phyloP scores from a whole-genome alignment of 2,113 vertebrate genomes.

The Eclectus roratus region DNA sequence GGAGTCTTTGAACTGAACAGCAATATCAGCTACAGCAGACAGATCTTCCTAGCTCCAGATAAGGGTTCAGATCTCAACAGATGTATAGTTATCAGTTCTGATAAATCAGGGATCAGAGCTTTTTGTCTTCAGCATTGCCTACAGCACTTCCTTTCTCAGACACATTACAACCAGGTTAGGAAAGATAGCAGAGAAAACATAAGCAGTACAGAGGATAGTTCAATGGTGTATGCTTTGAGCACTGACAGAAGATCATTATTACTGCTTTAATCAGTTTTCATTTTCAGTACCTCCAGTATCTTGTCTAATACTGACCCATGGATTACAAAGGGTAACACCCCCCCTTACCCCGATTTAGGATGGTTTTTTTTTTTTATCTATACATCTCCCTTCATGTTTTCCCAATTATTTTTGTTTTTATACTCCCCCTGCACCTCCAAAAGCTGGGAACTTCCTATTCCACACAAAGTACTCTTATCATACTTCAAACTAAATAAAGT shows the following conservation, averaged over 20 bases:
- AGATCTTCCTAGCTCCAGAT: neutral
- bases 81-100: neutral
- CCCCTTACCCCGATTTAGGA: neutral
- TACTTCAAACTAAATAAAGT: neutral
- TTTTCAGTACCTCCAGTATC: neutral
- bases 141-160: slow-evolving; percentile 13
- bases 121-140: neutral
- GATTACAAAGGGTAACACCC: neutral
- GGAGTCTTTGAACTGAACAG: neutral
- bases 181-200: neutral
- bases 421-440: neutral
- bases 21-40: neutral
- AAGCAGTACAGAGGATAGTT: neutral
- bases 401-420: neutral
- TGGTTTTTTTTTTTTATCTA: neutral
- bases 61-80: neutral
- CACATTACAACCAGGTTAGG: slow-evolving; percentile 3
- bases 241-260: neutral
- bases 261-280: neutral
- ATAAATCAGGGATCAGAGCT: neutral
- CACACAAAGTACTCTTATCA: neutral
- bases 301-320: neutral
- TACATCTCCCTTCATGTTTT: neutral
- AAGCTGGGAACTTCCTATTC: neutral
- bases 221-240: neutral